Evolutionary conservation across 2,113 vertebrate species (phyloP).

Genomic region (Dinomys branickii): DNA sequence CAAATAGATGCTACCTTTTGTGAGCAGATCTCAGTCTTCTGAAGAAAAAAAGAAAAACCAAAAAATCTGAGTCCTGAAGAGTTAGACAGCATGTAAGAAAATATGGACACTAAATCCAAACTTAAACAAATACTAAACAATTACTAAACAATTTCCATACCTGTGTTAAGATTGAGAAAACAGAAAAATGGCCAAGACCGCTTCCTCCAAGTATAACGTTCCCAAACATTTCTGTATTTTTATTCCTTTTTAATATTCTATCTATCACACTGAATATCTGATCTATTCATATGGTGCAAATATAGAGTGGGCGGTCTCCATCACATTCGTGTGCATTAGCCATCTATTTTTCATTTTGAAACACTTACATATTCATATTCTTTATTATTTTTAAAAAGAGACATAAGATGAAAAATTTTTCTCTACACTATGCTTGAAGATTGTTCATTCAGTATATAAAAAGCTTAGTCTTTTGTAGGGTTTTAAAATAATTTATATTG

Average conservation of each 20-base stretch:
- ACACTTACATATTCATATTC: neutral
- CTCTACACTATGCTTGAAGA: neutral
- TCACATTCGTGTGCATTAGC: neutral
- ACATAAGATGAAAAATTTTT: neutral
- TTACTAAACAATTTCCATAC: neutral
- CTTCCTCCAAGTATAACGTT: neutral
- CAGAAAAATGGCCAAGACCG: neutral
- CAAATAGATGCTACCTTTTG: neutral
- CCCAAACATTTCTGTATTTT: neutral
- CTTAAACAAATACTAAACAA: neutral
- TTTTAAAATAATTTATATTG: neutral
- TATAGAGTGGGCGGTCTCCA: neutral
- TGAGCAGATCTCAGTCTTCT: neutral
- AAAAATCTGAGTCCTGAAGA: neutral
- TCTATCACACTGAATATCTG: conserved; percentile 3
- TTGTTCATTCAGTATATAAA: neutral
- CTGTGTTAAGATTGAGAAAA: neutral
- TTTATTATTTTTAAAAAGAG: neutral
- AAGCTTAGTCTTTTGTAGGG: neutral
- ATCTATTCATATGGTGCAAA: neutral
- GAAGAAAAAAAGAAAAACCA: neutral
- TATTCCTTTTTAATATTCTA: neutral
- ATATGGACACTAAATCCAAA: neutral
- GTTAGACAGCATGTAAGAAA: neutral
- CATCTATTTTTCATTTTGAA: neutral